Conservation (phyloP, 2,113 vertebrate genomes). For the Zeus faber region DNA sequence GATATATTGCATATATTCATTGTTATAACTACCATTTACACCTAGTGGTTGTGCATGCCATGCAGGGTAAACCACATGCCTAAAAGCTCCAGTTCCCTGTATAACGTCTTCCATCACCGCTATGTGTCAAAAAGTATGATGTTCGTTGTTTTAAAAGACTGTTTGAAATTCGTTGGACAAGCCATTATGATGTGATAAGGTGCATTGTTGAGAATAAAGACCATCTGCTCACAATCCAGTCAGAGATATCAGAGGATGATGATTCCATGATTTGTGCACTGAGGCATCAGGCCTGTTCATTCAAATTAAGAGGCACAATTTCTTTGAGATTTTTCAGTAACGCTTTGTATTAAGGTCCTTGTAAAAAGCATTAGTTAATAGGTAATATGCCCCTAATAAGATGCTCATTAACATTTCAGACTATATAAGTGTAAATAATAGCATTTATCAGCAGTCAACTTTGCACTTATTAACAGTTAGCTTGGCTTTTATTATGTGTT, state of each 20-base stretch:
- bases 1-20: slow-evolving; percentile 20
- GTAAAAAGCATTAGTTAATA: no score
- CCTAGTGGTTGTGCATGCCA: slow-evolving; percentile 20
- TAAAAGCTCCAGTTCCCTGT: slow-evolving; percentile 15
- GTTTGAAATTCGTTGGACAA: slow-evolving; percentile 23
- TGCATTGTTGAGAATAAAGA: slow-evolving; percentile 23
- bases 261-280: neutral
- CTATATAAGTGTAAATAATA: no score
- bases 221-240: slow-evolving; percentile 13
- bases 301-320: no score
- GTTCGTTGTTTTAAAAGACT: slow-evolving; percentile 15
- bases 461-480: no score
- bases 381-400: no score
- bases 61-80: slow-evolving; percentile 16
- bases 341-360: no score
- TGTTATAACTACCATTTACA: slow-evolving; percentile 28
- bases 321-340: no score
- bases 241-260: slow-evolving; percentile 17
- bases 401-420: no score
- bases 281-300: no score
- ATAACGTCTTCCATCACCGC: slow-evolving; percentile 22
- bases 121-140: slow-evolving; percentile 16
- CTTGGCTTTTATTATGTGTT: no score
- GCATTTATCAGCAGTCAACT: no score
- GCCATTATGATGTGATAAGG: slow-evolving; percentile 25